Percentiles rank a stretch among this genome's conserved stretches.
Conservation (phyloP, 64 coral and sea anemone genomes). For the Platygyra sinensis region DNA sequence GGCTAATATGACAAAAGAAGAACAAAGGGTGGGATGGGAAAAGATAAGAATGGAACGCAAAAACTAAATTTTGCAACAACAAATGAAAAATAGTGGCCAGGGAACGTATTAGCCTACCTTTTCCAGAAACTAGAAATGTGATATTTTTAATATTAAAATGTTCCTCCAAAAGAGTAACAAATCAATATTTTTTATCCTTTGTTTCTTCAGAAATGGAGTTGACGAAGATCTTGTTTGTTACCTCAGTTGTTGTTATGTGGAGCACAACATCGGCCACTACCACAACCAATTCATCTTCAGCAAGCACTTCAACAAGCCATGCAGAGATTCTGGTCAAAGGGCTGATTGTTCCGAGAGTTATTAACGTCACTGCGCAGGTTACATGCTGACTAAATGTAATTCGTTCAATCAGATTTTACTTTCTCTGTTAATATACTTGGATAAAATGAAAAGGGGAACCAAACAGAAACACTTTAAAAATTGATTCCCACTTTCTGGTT, state of each 20-base stretch:
- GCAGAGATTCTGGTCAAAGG: background rate
- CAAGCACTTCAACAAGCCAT: background rate
- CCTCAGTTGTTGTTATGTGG: background rate
- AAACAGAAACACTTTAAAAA: background rate
- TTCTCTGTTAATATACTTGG: background rate
- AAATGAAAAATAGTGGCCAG: background rate
- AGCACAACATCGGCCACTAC: background rate
- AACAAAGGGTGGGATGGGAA: background rate
- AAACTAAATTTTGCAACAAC: background rate
- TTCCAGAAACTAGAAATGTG: background rate
- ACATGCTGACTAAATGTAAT: background rate
- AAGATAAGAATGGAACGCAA: background rate
- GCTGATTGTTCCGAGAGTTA: background rate
- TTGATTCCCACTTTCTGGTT: too few relatives aligned
- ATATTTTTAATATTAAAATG: too few relatives aligned
- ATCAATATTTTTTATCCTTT: background rate
- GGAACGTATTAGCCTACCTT: background rate
- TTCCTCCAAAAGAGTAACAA: background rate
- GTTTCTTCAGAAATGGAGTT: constrained; percentile 19
- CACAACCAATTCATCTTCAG: background rate
- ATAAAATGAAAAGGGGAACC: background rate
- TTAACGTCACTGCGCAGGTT: constrained; percentile 18
- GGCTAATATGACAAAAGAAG: background rate
- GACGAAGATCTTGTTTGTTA: background rate
- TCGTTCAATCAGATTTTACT: background rate